Percentiles rank a stretch among this genome's conserved stretches.
These are phyloP conservation scores for Galbula dea DNA, from an alignment of 2,113 vertebrate species.

Conservation along the genomic window DNA sequence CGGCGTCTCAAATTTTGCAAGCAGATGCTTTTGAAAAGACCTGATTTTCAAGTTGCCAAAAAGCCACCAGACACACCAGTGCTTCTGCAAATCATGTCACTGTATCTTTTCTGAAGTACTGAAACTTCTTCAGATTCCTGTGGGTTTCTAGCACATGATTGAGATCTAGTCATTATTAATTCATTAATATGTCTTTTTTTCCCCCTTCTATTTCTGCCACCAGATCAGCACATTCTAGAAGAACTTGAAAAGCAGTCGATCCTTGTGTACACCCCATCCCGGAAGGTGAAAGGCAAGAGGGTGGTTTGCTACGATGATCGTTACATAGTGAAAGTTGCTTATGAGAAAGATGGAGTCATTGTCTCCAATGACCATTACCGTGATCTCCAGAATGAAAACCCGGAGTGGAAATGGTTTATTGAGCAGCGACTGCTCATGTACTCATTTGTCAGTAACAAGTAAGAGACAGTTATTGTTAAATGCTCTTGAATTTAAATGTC, in stretches of 20 bases:
- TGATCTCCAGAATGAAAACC: constrained; percentile 87
- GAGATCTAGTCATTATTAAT: background rate
- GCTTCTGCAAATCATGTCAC: background rate
- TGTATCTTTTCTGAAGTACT: background rate
- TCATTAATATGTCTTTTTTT: background rate
- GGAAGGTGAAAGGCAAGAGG: constrained; percentile 85
- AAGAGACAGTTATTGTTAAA: background rate
- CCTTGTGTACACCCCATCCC: constrained; percentile 86
- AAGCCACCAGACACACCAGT: background rate
- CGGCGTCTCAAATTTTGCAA: background rate
- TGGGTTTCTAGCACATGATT: background rate
- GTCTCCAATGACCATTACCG: constrained; percentile 94
- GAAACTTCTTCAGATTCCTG: background rate
- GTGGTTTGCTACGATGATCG: constrained; percentile 90
- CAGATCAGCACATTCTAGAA: constrained; percentile 85
- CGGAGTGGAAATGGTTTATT: constrained; percentile 90
- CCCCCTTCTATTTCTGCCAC: background rate
- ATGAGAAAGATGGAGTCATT: constrained; percentile 82
- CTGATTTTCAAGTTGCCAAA: background rate
- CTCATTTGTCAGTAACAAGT: constrained; percentile 90
- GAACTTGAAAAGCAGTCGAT: constrained; percentile 82
- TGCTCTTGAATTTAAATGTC: background rate
- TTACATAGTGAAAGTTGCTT: constrained; percentile 87
- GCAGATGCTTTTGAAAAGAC: background rate
- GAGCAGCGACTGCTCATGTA: constrained; percentile 92